These are phyloP conservation scores for Tenthredo amoena DNA, from an alignment of 2,888 invertebrate genomes.

Conservation along the genomic window DNA sequence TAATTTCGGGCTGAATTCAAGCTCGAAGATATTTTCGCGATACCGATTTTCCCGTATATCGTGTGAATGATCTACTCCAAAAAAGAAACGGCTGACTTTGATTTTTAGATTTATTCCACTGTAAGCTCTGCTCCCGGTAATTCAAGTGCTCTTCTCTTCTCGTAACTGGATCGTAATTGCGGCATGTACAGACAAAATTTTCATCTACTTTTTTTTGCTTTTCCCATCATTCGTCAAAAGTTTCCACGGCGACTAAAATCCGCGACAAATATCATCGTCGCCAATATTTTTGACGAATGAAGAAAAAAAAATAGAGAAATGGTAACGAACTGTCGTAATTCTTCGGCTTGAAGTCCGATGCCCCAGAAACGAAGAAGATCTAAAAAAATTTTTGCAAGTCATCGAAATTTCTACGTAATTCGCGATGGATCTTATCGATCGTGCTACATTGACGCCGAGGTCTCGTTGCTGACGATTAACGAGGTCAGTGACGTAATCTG, in stretches of 20 bases:
- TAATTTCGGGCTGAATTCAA: not conserved
- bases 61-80: not conserved
- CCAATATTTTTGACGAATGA: not conserved
- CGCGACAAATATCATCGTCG: too few species aligned
- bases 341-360: not conserved
- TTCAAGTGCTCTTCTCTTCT: not conserved
- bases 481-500: conserved; percentile 40
- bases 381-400: not conserved
- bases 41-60: not conserved
- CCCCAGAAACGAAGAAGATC: not conserved
- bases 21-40: not conserved
- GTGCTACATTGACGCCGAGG: not conserved
- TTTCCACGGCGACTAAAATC: not conserved
- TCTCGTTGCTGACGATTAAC: conserved; percentile 24
- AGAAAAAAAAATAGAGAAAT: not conserved
- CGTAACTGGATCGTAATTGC: not conserved
- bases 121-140: not conserved
- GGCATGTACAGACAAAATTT: not conserved
- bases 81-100: conserved; percentile 12
- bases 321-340: not conserved
- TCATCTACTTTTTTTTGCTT: too few species aligned
- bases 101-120: conserved; percentile 22
- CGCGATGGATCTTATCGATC: conserved; percentile 10
- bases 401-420: not conserved
- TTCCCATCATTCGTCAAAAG: too few species aligned